phyloP scores from a whole-genome alignment of 1,140 invertebrate species.

The Lucilia cuprina region DNA sequence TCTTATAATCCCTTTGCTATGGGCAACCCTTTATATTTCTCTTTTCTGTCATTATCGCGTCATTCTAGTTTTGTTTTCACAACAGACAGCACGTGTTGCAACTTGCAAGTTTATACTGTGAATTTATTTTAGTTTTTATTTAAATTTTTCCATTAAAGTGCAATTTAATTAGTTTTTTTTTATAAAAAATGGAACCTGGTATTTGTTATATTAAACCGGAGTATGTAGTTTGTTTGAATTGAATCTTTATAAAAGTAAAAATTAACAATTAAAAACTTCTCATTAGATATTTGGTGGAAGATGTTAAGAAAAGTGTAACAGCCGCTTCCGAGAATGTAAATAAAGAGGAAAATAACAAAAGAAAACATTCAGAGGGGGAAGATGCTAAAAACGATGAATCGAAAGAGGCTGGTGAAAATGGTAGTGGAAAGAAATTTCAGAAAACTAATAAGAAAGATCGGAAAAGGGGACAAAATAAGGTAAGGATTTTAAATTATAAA shows the following conservation, averaged over 20 bases:
- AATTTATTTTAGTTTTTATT: neutral
- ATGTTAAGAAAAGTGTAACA: neutral
- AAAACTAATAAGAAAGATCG: constrained; percentile 61
- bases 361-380: constrained; percentile 59
- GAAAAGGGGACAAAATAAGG: constrained; percentile 64
- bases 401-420: neutral
- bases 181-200: constrained; percentile 59
- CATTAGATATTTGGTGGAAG: constrained; percentile 31
- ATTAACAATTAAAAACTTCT: neutral
- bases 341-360: constrained; percentile 41
- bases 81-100: neutral
- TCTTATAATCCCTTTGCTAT: too few relatives aligned
- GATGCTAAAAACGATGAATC: constrained; percentile 35
- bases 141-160: neutral
- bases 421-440: constrained; percentile 50
- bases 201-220: constrained; percentile 68
- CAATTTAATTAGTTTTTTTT: neutral
- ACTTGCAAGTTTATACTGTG: neutral
- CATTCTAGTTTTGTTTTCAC: neutral
- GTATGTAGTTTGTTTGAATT: constrained; percentile 48
- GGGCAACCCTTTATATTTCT: neutral
- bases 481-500: constrained; percentile 37
- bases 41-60: neutral
- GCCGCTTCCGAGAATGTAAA: neutral
- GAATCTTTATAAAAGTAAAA: neutral